These are phyloP conservation scores for Heliornis fulica DNA, from an alignment of 2,113 vertebrate species.

Conservation along the genomic window DNA sequence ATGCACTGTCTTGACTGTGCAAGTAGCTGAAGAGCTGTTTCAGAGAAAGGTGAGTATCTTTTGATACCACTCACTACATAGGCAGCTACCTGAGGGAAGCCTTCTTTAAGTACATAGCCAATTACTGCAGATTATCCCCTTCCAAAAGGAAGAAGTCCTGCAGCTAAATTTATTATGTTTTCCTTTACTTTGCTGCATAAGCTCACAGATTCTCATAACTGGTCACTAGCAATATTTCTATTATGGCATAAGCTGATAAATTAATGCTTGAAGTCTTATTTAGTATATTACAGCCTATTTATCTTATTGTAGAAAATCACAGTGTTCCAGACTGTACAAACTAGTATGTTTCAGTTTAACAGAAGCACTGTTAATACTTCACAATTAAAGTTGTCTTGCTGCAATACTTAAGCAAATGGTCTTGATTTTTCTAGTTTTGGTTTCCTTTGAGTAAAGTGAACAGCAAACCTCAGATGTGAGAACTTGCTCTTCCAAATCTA, in stretches of 20 bases:
- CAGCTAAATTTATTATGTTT: not conserved
- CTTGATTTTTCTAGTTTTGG: not conserved
- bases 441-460: not conserved
- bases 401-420: not conserved
- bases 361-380: not conserved
- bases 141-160: not conserved
- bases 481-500: not conserved
- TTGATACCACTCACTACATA: not conserved
- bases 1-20: not conserved
- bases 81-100: not conserved
- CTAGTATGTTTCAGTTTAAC: not conserved
- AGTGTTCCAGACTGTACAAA: not conserved
- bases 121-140: not conserved
- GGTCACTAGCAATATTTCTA: not conserved
- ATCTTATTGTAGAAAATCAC: not conserved
- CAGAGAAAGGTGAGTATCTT: not conserved
- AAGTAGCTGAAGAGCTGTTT: not conserved
- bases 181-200: not conserved
- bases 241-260: not conserved
- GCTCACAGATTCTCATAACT: not conserved
- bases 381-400: not conserved
- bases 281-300: not conserved
- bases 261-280: not conserved
- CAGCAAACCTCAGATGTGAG: not conserved
- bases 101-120: not conserved